phyloP scores from a whole-genome alignment of 2,797 vertebrate species.

The Adrianichthys oophorus region DNA sequence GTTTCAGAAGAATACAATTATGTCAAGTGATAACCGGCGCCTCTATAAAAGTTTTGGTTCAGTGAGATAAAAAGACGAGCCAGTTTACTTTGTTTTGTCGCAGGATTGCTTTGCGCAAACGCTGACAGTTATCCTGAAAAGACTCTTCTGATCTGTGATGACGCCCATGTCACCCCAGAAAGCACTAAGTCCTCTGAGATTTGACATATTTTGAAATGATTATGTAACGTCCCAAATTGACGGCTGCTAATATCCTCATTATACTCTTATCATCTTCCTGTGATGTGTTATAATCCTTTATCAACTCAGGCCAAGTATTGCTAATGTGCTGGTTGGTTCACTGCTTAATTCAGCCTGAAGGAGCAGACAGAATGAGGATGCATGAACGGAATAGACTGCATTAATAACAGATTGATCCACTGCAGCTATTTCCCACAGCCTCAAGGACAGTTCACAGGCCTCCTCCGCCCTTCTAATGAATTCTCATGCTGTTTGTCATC shows the following conservation, averaged over 20 bases:
- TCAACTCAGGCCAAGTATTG: conserved; percentile 56
- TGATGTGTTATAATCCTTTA: conserved; percentile 61
- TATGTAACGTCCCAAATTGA: conserved; percentile 52
- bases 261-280: conserved; percentile 57
- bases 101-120: conserved; percentile 9
- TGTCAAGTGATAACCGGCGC: neutral
- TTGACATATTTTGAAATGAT: conserved; percentile 50
- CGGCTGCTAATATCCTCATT: conserved; percentile 63
- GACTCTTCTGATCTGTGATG: conserved; percentile 25
- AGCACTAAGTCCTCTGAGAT: conserved; percentile 47
- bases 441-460: conserved; percentile 37
- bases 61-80: neutral
- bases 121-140: conserved; percentile 15
- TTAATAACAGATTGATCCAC: conserved; percentile 49
- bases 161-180: conserved; percentile 43
- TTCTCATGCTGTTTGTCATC: conserved; percentile 49
- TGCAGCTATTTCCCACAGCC: conserved; percentile 3
- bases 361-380: conserved; percentile 35
- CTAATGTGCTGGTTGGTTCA: conserved; percentile 62
- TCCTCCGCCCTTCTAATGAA: conserved; percentile 44
- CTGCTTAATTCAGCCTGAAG: conserved; percentile 45
- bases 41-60: conserved; percentile 6
- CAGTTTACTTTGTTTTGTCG: conserved; percentile 12
- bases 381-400: conserved; percentile 25
- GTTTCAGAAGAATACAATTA: conserved; percentile 21